These are phyloP conservation scores for Hipposideros armiger DNA, from an alignment of 2,113 vertebrate genomes.

Conservation along the genomic window DNA sequence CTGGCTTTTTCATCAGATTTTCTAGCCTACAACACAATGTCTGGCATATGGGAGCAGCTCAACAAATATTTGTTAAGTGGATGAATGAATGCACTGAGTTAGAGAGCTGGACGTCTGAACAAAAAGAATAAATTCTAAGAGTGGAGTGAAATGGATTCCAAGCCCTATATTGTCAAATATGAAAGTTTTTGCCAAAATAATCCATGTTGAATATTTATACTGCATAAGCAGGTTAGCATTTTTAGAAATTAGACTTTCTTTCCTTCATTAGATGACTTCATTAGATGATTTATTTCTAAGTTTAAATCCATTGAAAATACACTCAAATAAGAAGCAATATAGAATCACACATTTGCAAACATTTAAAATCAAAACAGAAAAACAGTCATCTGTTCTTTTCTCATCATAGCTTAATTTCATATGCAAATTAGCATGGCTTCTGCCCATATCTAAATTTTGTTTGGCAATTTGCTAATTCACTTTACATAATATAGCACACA, in stretches of 20 bases:
- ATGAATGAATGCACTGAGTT: background rate
- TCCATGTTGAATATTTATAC: conserved; percentile 51
- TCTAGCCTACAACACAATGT: background rate
- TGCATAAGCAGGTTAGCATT: background rate
- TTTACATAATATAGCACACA: conserved; percentile 1
- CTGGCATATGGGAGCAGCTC: background rate
- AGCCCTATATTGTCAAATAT: background rate
- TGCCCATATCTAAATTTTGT: conserved; percentile 49
- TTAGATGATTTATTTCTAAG: conserved; percentile 44
- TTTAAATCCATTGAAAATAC: conserved; percentile 49
- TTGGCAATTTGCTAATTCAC: conserved; percentile 50
- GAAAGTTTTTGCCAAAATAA: background rate
- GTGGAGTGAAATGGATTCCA: background rate
- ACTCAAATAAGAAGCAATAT: background rate
- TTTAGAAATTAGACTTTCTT: conserved; percentile 31
- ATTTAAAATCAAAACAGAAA: conserved; percentile 69
- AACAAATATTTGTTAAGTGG: background rate
- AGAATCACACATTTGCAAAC: conserved; percentile 61
- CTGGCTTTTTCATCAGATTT: background rate
- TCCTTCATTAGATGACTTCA: conserved; percentile 48
- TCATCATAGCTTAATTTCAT: conserved; percentile 66
- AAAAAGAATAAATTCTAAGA: background rate
- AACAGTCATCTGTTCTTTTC: conserved; percentile 60
- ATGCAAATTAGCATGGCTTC: conserved; percentile 42
- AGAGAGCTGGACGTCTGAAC: background rate